These are phyloP conservation scores for Entelurus aequoreus DNA, from an alignment of 2,113 vertebrate genomes.

Conservation along the genomic window DNA sequence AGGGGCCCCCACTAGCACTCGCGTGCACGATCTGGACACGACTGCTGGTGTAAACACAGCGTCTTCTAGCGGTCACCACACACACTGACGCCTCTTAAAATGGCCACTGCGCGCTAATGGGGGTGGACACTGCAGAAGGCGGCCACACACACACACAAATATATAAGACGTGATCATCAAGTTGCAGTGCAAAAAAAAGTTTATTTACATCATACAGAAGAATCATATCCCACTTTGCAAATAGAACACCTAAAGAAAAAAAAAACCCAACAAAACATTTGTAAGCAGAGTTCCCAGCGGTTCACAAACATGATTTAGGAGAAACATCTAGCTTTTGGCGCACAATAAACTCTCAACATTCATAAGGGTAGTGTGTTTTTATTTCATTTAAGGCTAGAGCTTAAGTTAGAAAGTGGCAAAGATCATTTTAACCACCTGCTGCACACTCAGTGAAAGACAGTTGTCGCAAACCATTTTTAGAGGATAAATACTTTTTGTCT, in stretches of 20 bases:
- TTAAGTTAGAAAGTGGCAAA: conserved; percentile 11
- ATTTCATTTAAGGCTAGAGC: conserved; percentile 25
- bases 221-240: conserved; percentile 14
- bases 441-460: background rate
- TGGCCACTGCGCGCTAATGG: conserved; percentile 51
- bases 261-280: conserved; percentile 29
- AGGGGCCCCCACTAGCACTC: conserved; percentile 61
- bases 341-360: conserved; percentile 36
- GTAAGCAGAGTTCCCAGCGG: conserved; percentile 3
- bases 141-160: background rate
- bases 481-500: no score
- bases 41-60: conserved; percentile 57
- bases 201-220: conserved; percentile 62
- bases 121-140: conserved; percentile 59
- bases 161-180: background rate
- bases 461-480: background rate
- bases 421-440: conserved; percentile 20
- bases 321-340: conserved; percentile 16
- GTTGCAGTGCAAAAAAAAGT: conserved; percentile 31
- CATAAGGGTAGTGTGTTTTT: conserved; percentile 9
- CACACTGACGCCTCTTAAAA: conserved; percentile 55
- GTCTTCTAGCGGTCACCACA: conserved; percentile 60
- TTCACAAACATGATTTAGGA: conserved; percentile 1
- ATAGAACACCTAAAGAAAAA: conserved; percentile 34
- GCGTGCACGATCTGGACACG: conserved; percentile 54